Evolutionary conservation across 1,140 invertebrate genomes (phyloP), one percentile per base, ranked within the genome.

Genomic region (Drosophila repleta): DNA sequence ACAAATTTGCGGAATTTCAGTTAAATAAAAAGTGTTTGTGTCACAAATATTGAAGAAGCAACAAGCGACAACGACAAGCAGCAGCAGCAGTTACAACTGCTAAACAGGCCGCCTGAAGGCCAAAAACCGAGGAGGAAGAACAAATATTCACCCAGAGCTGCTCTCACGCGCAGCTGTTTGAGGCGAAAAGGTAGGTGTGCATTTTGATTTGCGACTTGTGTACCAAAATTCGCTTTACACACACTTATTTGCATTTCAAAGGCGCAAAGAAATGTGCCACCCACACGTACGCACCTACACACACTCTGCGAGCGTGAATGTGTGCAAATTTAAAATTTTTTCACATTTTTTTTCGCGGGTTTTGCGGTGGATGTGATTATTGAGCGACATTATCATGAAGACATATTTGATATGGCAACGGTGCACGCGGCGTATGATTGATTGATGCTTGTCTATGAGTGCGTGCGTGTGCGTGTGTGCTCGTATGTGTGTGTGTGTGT

Each of bases 391-490:
- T 39, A 55, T 35, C n/a, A 63, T 63, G 57, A 55, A 67, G 56
- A 39, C 56, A 73, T 68, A 61, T 73, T 51, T 61, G 65, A 51
- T 72, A 68, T 73, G 79, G 70, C 49, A 37, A 69, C 63, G 83
- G 67, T 69, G 58, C 71, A 82, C 75, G 53, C 58, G 66, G 83
- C 82, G 82, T 87, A 83, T 87, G 82, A 87, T 87, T 87, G 82
- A 87, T 87, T 79, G 75, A 68, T 77, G 71, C 61, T 45, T 61
- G 55, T 48, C 29, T 63, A 61, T 52, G 48, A 39, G 26, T 29
- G 39, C 74, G 61, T 69, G 55, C 76, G 35, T 17, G 55, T 77
- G 35, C 8, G 26, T 1, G 26, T 15, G 13, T 53, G 49, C 41
- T 15, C 39, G 39, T 77, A n/a, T n/a, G 45, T 68, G 63, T 77